Evolutionary conservation across 1,140 invertebrate genomes (phyloP), one percentile per base, ranked within the genome.

Genomic region (Maniola jurtina): DNA sequence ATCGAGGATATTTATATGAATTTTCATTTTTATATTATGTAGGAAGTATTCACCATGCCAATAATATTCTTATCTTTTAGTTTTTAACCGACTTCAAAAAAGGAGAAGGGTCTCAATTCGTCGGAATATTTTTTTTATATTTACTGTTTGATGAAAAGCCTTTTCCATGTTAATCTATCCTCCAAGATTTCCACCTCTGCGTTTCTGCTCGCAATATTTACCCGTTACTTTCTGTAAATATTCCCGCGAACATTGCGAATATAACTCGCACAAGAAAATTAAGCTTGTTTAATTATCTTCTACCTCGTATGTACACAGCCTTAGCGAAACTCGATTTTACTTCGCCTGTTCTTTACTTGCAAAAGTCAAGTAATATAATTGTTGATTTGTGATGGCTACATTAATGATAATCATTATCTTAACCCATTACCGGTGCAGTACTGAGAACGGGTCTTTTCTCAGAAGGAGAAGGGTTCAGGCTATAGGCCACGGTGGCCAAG

Each of bases 251-350:
- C 81, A 83, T 84, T 77, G 70, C 81, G 77, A 79, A 80, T 82
- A 80, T 79, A 84, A 84, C 81, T 88, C 77, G 78, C 81, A 86
- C 83, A 87, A 86, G 83, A 84, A 84, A 86, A 88, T 88, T 87
- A 86, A 82, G 79, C 80, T 86, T 80, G 87, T 86, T 85, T 87
- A 86, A 89, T 86, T 87, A 82, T 72, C 71, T 77, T 11, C 42
- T 45, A 79, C 75, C 72, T 81, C 67, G 76, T 71, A 71, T 83
- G 73, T 77, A 68, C 50, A 57, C 58, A 38, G 64, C 69, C 61
- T 65, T 52, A 66, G 55, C 61, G 52, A 59, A 45, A 45, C 42
- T 45, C 60, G 56, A 65, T 65, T 66, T 72, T 61, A 66, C 67
- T 75, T 64, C 64, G 62, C 61, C 47, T 66, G 56, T 7, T 13